Percentiles rank a stretch among this genome's conserved stretches.
These are phyloP conservation scores for Ophion ventricosus DNA, from an alignment of 2,888 invertebrate genomes.

Conservation along the genomic window DNA sequence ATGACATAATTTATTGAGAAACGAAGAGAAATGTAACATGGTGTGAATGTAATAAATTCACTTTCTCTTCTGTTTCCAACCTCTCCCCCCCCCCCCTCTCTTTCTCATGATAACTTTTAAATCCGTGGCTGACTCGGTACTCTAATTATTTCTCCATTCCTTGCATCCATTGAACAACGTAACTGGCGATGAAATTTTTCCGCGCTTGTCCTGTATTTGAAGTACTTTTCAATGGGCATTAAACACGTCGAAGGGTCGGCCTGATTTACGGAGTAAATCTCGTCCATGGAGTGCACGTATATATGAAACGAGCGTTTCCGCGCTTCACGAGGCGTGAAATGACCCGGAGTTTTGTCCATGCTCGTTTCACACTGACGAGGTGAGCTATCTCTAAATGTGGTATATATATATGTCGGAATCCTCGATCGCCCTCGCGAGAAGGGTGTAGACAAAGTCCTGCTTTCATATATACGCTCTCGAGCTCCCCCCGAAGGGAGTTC, in stretches of 20 bases:
- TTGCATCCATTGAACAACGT: constrained; percentile 45
- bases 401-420: constrained; percentile 15
- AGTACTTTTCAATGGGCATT: constrained; percentile 44
- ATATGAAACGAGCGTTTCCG: constrained; percentile 69
- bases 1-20: no score
- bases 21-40: neutral
- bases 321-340: constrained; percentile 78
- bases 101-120: neutral
- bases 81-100: neutral
- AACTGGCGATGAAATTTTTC: constrained; percentile 28
- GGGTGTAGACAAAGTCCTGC: constrained; percentile 44
- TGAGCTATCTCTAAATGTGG: constrained; percentile 33
- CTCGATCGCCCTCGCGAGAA: constrained; percentile 35
- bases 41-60: constrained; percentile 14
- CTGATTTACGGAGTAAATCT: constrained; percentile 77
- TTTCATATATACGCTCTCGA: constrained; percentile 37
- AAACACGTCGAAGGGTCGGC: constrained; percentile 32
- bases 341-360: constrained; percentile 64
- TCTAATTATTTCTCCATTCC: constrained; percentile 24
- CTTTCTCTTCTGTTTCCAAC: constrained; percentile 26
- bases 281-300: constrained; percentile 47
- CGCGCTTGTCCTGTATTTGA: constrained; percentile 17
- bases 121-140: constrained; percentile 7
- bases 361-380: constrained; percentile 66
- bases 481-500: constrained; percentile 57